Evolutionary conservation across 2,888 invertebrate species (phyloP), one percentile per base, ranked within the genome.

Genomic region (Mayetiola destructor): DNA sequence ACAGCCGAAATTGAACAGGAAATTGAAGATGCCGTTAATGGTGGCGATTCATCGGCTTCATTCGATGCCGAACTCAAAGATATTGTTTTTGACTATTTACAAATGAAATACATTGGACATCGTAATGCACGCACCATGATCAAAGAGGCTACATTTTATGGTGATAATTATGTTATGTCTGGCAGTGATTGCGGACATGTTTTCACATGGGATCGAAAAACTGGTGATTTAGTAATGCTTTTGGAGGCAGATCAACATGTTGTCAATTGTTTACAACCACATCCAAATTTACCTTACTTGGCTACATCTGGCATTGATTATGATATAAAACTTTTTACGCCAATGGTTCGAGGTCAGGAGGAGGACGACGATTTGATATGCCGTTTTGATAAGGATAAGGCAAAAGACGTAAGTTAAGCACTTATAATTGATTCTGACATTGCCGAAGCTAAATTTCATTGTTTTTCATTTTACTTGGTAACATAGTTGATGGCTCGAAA

Each of bases 151-250:
- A 81, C 82, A 59, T 90, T 89, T 70, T 90, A 88, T 87, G 89
- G 89, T 53, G 77, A 82, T 63, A 75, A 83, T 63, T 85, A 79
- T 71, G 80, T 90, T 14, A 82, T 89, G 80, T 87, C 87, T 21
- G 90, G 90, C n/a, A 88, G 87, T 14, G 90, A 90, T 71, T 90
- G 90, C 69, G 90, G 89, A 0, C 88, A 89, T 66, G 83, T 90
- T 14, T 89, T 90, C 66, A 76, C 86, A 35, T 90, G 89, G 90
- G 79, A 88, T 57, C 77, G 84, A 36, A 72, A 79, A 52, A 81
- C 82, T 0, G 83, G 81, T 0, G 76, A 80, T 61, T 70, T 88
- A 57, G 81, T 84, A 32, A 86, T 84, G 80, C 71, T 87, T 1
- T 71, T 89, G 60, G 82, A 85, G 66, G 89, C 85, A 4, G 90